Percentiles rank a stretch among this genome's conserved stretches.
These are phyloP conservation scores for Acholoe squamosa DNA, from an alignment of 2,888 invertebrate species.

Conservation along the genomic window DNA sequence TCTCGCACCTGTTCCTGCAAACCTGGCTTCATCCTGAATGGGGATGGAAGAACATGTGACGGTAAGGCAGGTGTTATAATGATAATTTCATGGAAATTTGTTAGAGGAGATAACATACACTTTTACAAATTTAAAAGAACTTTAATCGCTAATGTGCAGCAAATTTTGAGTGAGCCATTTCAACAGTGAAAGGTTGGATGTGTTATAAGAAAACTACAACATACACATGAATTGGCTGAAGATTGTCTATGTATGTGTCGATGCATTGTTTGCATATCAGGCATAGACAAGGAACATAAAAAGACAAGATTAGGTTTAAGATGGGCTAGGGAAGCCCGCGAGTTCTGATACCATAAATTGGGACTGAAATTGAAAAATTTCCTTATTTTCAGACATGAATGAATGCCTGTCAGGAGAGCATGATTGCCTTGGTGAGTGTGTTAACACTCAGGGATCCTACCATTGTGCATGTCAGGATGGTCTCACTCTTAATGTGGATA, in stretches of 20 bases:
- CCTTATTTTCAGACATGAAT: conserved; percentile 87
- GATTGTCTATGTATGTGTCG: no score
- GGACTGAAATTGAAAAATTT: no score
- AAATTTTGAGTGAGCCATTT: no score
- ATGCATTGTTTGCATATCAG: neutral
- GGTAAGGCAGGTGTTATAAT: neutral
- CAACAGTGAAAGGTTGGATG: no score
- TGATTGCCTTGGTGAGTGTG: conserved; percentile 89
- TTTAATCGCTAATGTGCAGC: no score
- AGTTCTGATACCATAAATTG: no score
- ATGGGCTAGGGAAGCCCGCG: no score
- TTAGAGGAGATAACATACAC: no score
- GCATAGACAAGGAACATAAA: neutral
- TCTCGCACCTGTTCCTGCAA: conserved; percentile 39
- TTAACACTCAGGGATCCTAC: conserved; percentile 89
- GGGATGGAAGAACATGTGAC: conserved; percentile 56
- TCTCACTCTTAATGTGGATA: conserved; percentile 78
- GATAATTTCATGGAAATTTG: no score
- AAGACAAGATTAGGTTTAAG: neutral
- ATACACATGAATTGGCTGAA: no score
- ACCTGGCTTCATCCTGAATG: conserved; percentile 27
- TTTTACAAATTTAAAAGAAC: no score
- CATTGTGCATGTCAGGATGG: conserved; percentile 85
- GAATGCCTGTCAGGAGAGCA: conserved; percentile 88
- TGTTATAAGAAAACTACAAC: no score